phyloP scores from a whole-genome alignment of 2,888 invertebrate genomes.

The Syritta pipiens region DNA sequence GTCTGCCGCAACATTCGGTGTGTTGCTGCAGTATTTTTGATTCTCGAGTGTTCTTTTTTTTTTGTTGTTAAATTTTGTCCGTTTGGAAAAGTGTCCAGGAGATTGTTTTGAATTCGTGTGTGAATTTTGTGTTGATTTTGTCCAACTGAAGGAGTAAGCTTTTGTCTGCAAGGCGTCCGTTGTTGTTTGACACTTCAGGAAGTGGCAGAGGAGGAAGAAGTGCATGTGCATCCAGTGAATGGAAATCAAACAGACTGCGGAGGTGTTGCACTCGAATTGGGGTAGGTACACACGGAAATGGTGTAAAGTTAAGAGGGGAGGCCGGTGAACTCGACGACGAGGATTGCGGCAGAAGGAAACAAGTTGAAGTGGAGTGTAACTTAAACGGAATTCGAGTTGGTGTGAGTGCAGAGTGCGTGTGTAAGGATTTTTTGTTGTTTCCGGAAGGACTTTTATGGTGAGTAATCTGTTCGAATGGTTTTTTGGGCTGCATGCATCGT shows the following conservation, averaged over 20 bases:
- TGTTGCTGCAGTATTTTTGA: constrained; percentile 63
- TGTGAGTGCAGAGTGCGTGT: background rate
- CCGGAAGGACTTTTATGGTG: too few relatives aligned
- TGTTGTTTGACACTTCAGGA: too few relatives aligned
- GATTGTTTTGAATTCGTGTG: background rate
- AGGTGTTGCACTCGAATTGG: constrained; percentile 24
- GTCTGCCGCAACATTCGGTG: constrained; percentile 62
- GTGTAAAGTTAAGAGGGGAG: constrained; percentile 13
- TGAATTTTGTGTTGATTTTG: background rate
- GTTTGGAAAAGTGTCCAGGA: too few relatives aligned
- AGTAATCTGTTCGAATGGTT: too few relatives aligned
- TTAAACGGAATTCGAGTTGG: background rate
- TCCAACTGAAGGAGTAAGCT: too few relatives aligned
- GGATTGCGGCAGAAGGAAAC: constrained; percentile 34
- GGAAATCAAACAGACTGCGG: constrained; percentile 10
- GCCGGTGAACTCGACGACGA: background rate
- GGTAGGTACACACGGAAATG: constrained; percentile 66
- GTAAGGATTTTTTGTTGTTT: background rate
- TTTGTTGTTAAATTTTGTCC: too few relatives aligned
- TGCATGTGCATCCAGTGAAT: too few relatives aligned
- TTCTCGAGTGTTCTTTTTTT: constrained; percentile 20
- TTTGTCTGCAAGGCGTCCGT: too few relatives aligned
- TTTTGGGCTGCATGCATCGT: too few relatives aligned
- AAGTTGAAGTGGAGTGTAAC: background rate
- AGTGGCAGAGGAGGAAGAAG: too few relatives aligned